phyloP scores from a whole-genome alignment of 2,888 invertebrate genomes.

The Ophraella communa region DNA sequence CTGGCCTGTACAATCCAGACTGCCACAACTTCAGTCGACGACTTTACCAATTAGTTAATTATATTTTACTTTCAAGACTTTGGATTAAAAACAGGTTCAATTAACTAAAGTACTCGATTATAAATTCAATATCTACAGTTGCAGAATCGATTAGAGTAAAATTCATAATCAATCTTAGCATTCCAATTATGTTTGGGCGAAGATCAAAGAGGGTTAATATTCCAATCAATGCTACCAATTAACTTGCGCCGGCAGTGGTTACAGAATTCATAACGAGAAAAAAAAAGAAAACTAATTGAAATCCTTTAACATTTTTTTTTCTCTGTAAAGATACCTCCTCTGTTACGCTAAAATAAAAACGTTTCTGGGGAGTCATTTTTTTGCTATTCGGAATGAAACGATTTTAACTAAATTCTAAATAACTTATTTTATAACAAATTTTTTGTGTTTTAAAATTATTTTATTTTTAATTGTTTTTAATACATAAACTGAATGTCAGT shows the following conservation, averaged over 20 bases:
- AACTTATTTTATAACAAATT: no score
- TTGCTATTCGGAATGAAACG: no score
- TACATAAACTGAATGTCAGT: no score
- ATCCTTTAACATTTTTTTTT: constrained; percentile 44
- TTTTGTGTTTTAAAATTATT: no score
- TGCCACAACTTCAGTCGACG: constrained; percentile 18
- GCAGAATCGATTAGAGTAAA: constrained; percentile 55
- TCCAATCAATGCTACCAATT: constrained; percentile 61
- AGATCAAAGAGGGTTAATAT: constrained; percentile 56
- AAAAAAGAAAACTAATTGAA: constrained; percentile 61
- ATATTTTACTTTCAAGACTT: constrained; percentile 41
- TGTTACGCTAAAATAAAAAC: not conserved
- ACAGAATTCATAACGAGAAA: constrained; percentile 60
- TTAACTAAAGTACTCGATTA: constrained; percentile 51
- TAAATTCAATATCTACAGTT: constrained; percentile 50
- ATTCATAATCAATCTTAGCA: constrained; percentile 60
- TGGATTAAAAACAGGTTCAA: constrained; percentile 39
- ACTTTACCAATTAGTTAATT: constrained; percentile 43
- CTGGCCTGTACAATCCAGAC: constrained; percentile 20
- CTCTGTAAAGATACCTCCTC: not conserved
- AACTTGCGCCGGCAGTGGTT: constrained; percentile 58
- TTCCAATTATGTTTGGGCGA: constrained; percentile 57
- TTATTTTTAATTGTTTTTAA: no score
- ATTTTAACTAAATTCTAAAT: no score
- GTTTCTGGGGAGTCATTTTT: no score